Evolutionary conservation across 2,888 invertebrate species (phyloP), one percentile per base, ranked within the genome.

Genomic region (Automeris io): DNA sequence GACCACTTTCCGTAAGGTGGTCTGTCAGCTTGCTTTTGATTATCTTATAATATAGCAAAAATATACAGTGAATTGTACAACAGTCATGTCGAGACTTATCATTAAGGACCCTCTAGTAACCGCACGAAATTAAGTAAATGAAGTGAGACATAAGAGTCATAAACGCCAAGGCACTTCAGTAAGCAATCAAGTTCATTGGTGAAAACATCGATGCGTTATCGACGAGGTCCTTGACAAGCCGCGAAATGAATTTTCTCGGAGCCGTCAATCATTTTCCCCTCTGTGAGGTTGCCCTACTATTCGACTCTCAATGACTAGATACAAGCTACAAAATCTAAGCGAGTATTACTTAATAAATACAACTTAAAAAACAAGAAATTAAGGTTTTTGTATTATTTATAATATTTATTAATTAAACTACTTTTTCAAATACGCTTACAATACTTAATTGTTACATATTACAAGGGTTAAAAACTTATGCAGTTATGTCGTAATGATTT

Each of bases 191-290:
- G 52, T 53, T 50, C 52, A 55, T 54, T 54, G 65, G 66, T 66
- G 62, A 65, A 60, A 58, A 61, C 65, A 63, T 62, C 63, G 62
- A 64, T 67, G 71, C 70, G 68, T 66, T 67, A 65, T 70, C 65
- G 66, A 72, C 67, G 57, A 70, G 29, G 69, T 68, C 70, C 77
- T 83, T 82, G 75, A 85, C 78, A 78, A 76, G 79, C 85, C 85
- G 63, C 85, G 82, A 83, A 85, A 86, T 85, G 81, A 85, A 85
- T 77, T 82, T 78, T 82, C 82, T 76, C 71, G 70, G 68, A 58
- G 70, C 74, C 70, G 85, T 85, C 86, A 81, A 85, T 86, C 85
- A 85, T 83, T 80, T 83, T 77, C 81, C 85, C 86, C 85, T 76
- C 63, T 37, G 52, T 50, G 53, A 55, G 51, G 48, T 51, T 55